Evolutionary conservation across 2,888 invertebrate species (phyloP).

Genomic region (Ligdia adustata): DNA sequence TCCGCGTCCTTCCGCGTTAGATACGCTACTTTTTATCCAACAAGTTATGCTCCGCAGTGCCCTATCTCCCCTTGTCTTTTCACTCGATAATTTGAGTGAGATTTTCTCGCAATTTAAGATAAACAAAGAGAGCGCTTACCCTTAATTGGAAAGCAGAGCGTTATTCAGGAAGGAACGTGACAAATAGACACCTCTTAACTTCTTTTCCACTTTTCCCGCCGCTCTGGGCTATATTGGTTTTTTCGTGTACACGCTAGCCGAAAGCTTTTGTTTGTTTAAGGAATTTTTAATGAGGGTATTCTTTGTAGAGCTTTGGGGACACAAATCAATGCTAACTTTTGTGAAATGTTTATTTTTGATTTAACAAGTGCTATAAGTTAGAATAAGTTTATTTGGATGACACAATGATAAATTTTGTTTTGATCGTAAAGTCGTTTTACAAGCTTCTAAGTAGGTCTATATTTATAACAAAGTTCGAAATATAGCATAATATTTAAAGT

Average conservation of each 20-base stretch:
- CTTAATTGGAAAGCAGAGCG: slow-evolving; percentile 84
- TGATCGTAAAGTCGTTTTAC: no score
- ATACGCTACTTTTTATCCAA: slow-evolving; percentile 79
- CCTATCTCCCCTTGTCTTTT: slow-evolving; percentile 76
- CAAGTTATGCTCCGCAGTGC: slow-evolving; percentile 75
- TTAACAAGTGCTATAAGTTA: no score
- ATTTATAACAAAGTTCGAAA: no score
- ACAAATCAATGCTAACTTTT: slow-evolving; percentile 40
- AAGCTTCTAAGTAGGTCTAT: no score
- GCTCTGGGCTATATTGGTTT: slow-evolving; percentile 77
- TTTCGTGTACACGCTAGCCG: slow-evolving; percentile 69
- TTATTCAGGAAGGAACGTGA: slow-evolving; percentile 83
- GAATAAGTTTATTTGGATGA: not conserved
- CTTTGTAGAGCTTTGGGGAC: slow-evolving; percentile 41
- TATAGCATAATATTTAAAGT: no score
- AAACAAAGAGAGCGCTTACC: slow-evolving; percentile 84
- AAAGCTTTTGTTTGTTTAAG: slow-evolving; percentile 77
- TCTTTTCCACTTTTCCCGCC: slow-evolving; percentile 79
- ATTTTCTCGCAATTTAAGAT: slow-evolving; percentile 85
- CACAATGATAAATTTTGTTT: not conserved
- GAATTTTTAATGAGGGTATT: slow-evolving; percentile 70
- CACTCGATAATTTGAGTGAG: slow-evolving; percentile 84
- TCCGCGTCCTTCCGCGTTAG: slow-evolving; percentile 68
- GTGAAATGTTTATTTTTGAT: slow-evolving; percentile 21
- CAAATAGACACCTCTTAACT: slow-evolving; percentile 85